A percentile compares a stretch with the other conserved stretches of the same genome.
These are phyloP conservation scores for Melieria crassipennis DNA, from an alignment of 2,888 invertebrate species.

Conservation along the genomic window DNA sequence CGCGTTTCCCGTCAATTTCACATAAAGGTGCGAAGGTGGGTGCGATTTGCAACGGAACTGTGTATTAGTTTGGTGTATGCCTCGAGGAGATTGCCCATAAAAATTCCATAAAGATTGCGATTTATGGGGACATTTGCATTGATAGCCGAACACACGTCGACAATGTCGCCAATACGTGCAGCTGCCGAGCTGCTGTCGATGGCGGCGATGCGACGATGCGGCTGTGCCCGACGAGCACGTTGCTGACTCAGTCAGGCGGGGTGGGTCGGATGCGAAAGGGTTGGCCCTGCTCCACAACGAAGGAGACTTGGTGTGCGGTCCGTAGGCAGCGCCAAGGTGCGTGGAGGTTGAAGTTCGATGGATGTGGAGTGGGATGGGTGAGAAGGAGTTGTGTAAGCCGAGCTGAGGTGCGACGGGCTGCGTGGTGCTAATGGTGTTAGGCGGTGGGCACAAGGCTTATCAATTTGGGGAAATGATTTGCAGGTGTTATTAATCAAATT, in stretches of 20 bases:
- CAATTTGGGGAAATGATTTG: conserved; percentile 58
- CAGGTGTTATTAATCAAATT: conserved; percentile 63
- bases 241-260: background rate
- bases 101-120: conserved; percentile 62
- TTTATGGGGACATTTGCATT: conserved; percentile 51
- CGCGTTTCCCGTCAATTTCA: conserved; percentile 36
- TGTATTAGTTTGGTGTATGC: conserved; percentile 56
- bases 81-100: conserved; percentile 63
- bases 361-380: background rate
- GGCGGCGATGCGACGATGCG: background rate
- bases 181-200: conserved; percentile 6
- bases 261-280: background rate
- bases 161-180: background rate
- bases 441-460: conserved; percentile 16
- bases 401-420: background rate
- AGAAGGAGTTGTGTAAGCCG: background rate
- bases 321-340: background rate
- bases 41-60: conserved; percentile 50
- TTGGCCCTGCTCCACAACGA: background rate
- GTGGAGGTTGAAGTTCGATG: background rate
- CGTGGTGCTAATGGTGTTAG: background rate
- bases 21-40: conserved; percentile 14
- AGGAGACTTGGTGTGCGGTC: background rate
- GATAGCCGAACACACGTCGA: conserved; percentile 24
- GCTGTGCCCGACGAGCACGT: background rate